These are phyloP conservation scores for Gila robusta DNA, from an alignment of 2,797 vertebrate genomes.

Conservation along the genomic window DNA sequence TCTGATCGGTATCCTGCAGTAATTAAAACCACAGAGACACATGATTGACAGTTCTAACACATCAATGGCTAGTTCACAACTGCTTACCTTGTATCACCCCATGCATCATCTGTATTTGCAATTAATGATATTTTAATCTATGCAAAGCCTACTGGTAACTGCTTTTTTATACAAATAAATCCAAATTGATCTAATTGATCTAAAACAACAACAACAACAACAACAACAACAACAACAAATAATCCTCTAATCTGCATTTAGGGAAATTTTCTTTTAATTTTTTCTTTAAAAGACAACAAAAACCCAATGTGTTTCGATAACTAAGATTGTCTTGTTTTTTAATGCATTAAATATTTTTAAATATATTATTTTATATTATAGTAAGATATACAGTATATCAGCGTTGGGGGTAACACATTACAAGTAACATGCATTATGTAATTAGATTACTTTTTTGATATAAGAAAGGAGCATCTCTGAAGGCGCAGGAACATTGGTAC, in stretches of 20 bases:
- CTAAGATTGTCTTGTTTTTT: not conserved
- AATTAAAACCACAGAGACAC: too few species aligned
- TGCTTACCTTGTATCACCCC: not conserved
- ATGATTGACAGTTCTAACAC: not conserved
- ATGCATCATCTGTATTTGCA: not conserved
- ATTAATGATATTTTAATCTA: not conserved
- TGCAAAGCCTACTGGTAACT: not conserved
- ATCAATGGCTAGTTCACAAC: not conserved
- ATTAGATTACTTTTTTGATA: too few species aligned
- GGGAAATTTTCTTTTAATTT: not conserved
- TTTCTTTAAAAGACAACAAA: not conserved
- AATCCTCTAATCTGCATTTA: slow-evolving; percentile 7
- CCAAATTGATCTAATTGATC: slow-evolving; percentile 5
- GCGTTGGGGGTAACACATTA: too few species aligned
- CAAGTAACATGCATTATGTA: too few species aligned
- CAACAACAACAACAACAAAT: too few species aligned
- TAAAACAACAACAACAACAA: not conserved
- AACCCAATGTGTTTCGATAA: not conserved
- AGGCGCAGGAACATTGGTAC: slow-evolving; percentile 44
- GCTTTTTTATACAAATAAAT: not conserved
- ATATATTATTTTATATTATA: too few species aligned
- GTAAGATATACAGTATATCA: too few species aligned
- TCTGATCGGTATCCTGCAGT: too few species aligned
- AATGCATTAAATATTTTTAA: not conserved
- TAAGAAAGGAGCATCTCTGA: slow-evolving; percentile 50